phyloP scores from a whole-genome alignment of 2,888 invertebrate genomes.

The Rhingia rostrata region DNA sequence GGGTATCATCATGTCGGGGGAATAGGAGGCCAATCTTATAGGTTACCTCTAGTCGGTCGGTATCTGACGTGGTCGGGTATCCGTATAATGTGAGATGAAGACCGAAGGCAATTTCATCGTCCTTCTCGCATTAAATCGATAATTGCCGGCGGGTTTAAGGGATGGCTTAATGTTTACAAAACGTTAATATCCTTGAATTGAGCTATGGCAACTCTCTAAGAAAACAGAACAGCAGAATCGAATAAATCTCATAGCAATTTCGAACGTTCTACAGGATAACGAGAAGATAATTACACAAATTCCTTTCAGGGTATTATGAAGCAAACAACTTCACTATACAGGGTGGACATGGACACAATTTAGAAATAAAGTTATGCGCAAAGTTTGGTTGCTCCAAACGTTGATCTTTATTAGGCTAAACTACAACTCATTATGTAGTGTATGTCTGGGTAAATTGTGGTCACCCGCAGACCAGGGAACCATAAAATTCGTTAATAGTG shows the following conservation, averaged over 20 bases:
- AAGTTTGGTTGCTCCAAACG: not conserved
- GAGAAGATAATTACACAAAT: slow-evolving; percentile 66
- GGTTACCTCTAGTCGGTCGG: slow-evolving; percentile 23
- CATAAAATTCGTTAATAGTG: no score
- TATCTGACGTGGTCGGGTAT: slow-evolving; percentile 23
- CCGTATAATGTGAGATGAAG: not conserved
- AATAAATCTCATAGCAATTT: slow-evolving; percentile 67
- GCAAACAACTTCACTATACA: not conserved
- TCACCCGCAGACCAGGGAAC: no score
- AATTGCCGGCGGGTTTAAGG: slow-evolving; percentile 51
- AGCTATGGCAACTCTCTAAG: slow-evolving; percentile 44
- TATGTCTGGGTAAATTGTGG: no score
- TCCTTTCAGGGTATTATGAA: slow-evolving; percentile 29
- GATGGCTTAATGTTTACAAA: slow-evolving; percentile 57
- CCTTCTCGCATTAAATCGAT: slow-evolving; percentile 65
- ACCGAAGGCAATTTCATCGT: slow-evolving; percentile 42
- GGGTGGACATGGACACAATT: slow-evolving; percentile 21
- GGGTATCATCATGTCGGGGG: slow-evolving; percentile 29
- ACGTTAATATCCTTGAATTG: slow-evolving; percentile 63
- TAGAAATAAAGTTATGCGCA: not conserved
- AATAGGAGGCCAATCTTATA: slow-evolving; percentile 54
- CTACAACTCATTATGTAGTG: no score
- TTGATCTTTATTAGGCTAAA: not conserved
- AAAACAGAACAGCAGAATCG: slow-evolving; percentile 52
- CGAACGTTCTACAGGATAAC: slow-evolving; percentile 58